Evolutionary conservation across 2,113 vertebrate species (phyloP).

Genomic region (Heteronetta atricapilla): DNA sequence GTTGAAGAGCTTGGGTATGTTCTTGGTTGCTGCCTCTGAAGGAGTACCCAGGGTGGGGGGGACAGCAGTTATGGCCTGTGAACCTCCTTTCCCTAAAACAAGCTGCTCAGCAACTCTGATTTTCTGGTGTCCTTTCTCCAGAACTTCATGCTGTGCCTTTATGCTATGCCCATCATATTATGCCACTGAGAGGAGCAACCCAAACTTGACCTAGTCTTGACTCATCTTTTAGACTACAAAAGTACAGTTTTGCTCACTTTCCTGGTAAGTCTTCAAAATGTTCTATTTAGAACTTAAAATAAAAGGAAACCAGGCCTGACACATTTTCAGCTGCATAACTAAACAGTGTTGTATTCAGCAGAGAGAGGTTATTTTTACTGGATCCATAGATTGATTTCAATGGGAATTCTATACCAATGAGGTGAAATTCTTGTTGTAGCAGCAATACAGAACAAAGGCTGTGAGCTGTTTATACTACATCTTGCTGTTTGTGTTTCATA

Average conservation of each 20-base stretch:
- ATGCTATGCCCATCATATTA: no score
- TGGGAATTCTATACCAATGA: not conserved
- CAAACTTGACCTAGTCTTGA: not conserved
- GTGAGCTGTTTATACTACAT: not conserved
- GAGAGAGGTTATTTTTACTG: constrained; percentile 29
- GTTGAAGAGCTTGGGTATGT: not conserved
- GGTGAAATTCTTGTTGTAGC: not conserved
- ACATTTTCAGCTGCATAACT: not conserved
- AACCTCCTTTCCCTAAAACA: not conserved
- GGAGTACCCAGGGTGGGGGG: not conserved
- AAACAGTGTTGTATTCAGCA: not conserved
- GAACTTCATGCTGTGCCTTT: not conserved
- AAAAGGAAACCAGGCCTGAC: not conserved
- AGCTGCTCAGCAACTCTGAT: not conserved
- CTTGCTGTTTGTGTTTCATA: not conserved
- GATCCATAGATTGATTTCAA: constrained; percentile 27
- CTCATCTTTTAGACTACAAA: not conserved
- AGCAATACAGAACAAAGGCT: not conserved
- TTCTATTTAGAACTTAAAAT: not conserved
- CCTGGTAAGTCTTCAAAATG: not conserved
- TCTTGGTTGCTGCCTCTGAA: not conserved
- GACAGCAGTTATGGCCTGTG: rapidly evolving
- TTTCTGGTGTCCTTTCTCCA: not conserved
- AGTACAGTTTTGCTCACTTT: not conserved
- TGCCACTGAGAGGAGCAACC: not conserved